A percentile compares a stretch with the other conserved stretches of the same genome.
These are phyloP conservation scores for Drosophila parvula DNA, from an alignment of 1,140 invertebrate species.

Conservation along the genomic window DNA sequence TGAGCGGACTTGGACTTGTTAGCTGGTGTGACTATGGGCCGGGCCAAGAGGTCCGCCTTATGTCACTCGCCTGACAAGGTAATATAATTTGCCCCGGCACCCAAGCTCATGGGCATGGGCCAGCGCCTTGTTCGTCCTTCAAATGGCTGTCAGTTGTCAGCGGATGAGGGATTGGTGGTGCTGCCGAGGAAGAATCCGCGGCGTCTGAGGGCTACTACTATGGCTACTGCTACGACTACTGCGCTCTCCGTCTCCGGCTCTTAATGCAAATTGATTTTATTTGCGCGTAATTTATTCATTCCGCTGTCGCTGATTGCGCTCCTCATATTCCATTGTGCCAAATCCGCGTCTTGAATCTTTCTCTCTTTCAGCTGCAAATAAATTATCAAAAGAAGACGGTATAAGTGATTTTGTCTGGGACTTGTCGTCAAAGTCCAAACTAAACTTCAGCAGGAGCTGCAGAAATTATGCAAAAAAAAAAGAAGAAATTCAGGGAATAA, in stretches of 20 bases:
- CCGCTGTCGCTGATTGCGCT: constrained; percentile 45
- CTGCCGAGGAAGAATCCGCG: background rate
- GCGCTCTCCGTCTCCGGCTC: constrained; percentile 24
- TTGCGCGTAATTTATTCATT: constrained; percentile 64
- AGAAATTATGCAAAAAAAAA: background rate
- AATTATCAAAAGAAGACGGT: constrained; percentile 20
- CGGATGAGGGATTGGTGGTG: constrained; percentile 19
- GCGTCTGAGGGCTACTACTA: constrained; percentile 2
- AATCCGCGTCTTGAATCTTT: constrained; percentile 28
- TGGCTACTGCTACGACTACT: constrained; percentile 1
- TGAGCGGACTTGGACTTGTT: constrained; percentile 8
- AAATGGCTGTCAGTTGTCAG: constrained; percentile 38
- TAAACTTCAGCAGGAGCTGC: background rate
- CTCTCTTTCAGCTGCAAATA: constrained; percentile 27
- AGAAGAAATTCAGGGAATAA: background rate
- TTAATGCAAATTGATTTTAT: constrained; percentile 65
- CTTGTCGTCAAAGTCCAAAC: background rate
- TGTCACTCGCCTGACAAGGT: constrained; percentile 66
- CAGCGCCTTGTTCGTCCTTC: constrained; percentile 48
- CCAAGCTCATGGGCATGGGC: constrained; percentile 33
- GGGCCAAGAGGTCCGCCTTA: constrained; percentile 45
- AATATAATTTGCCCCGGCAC: constrained; percentile 64
- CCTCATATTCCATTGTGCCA: constrained; percentile 46
- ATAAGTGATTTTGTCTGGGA: constrained; percentile 15
- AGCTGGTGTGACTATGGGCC: constrained; percentile 11